Evolutionary conservation across 1,140 invertebrate species (phyloP).

Genomic region (Drosophila pectinifera): DNA sequence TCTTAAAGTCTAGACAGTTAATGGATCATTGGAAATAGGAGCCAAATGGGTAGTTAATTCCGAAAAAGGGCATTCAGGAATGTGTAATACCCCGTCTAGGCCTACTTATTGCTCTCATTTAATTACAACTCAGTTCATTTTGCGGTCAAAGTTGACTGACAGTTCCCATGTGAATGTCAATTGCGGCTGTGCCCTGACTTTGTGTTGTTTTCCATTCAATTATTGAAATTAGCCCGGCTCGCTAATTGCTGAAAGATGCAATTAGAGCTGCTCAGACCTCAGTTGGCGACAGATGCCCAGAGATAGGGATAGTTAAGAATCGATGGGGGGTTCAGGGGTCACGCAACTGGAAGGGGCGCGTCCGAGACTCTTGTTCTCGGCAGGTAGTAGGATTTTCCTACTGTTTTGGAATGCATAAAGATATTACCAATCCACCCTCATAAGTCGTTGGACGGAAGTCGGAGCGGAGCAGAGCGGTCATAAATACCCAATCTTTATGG

Average conservation of each 20-base stretch:
- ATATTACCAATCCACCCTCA: constrained; percentile 45
- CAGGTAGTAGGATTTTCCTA: constrained; percentile 27
- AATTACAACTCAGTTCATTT: constrained; percentile 24
- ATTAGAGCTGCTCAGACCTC: constrained; percentile 25
- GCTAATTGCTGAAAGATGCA: constrained; percentile 56
- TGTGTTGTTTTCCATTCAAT: constrained; percentile 64
- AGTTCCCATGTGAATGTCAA: constrained; percentile 63
- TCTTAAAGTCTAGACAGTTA: not conserved
- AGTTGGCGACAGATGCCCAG: constrained; percentile 24
- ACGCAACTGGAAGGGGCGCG: not conserved
- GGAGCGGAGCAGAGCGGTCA: constrained; percentile 19
- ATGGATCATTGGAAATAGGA: not conserved
- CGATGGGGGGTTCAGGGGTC: constrained; percentile 9
- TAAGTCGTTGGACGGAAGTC: constrained; percentile 47
- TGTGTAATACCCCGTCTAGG: not conserved
- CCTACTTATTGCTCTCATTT: constrained; percentile 33
- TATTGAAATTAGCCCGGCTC: constrained; percentile 56
- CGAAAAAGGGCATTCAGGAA: constrained; percentile 1
- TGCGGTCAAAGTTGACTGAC: constrained; percentile 79
- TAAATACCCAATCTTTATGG: constrained; percentile 54
- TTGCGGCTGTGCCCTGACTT: constrained; percentile 30
- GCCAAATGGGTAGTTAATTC: not conserved
- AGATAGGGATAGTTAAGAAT: constrained; percentile 23
- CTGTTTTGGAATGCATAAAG: constrained; percentile 32
- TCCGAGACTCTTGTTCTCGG: constrained; percentile 9